Evolutionary conservation across 2,797 vertebrate genomes (phyloP), one percentile per base, ranked within the genome.

Genomic region (Phoeniculus purpureus): DNA sequence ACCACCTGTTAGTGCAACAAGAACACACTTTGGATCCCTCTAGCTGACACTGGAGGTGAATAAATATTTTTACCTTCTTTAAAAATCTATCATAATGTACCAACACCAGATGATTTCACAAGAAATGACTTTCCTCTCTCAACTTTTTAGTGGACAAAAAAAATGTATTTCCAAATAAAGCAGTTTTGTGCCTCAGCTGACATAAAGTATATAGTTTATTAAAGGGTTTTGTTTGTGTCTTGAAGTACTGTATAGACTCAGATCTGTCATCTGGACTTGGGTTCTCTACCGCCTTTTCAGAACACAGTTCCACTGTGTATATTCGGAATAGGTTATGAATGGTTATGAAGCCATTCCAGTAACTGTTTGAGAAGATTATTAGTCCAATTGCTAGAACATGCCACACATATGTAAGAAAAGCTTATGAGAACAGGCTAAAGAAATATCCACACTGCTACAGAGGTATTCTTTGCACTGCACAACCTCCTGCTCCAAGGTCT

Each of bases 131-230:
- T 92, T 62, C 3, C 37, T 78, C 91, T 85, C 26, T 62, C 4
- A 12, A 8, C 82, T 85, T 94, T 90, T 32, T 60, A 91, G 85
- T 62, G 51, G 52, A 45, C 17, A 91, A 93, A 95, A 45, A 23
- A 83, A 79, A 16, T n/a, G 3, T 50, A 73, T 94, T 93, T 92
- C 25, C 43, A 84, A 91, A 86, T 83, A 87, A 89, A 84, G 65
- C 45, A 70, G 15, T 50, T 31, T 77, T 73, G 81, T 37, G 88
- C 40, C 29, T 66, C 34, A 77, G 5, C 2, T 61, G 47, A 95
- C 56, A 64, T 86, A 12, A 89, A 80, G 43, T 87, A 54, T 54
- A 62, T 37, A 81, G 70, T 71, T 43, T 73, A 93, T 60, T 43
- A 32, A 23, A 85, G 59, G 72, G 17, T 40, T 86, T 67, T 73